Percentiles rank a stretch among this genome's conserved stretches.
Evolutionary conservation across 2,888 invertebrate species (phyloP).

Genomic region (Drosophila paramelanica): DNA sequence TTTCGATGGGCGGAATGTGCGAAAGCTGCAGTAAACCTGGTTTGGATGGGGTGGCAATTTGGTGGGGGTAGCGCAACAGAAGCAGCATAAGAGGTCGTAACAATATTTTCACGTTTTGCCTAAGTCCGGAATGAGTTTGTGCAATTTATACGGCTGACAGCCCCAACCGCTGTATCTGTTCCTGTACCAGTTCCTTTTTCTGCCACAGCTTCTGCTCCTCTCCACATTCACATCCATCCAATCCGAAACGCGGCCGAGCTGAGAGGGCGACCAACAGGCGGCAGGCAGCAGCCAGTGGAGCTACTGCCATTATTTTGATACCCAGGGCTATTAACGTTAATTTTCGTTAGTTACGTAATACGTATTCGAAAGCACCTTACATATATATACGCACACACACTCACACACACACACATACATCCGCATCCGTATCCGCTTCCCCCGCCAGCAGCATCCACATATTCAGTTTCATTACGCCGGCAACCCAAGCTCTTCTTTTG

Average conservation of each 20-base stretch:
- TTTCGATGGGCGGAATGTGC: constrained; percentile 56
- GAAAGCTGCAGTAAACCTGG: constrained; percentile 21
- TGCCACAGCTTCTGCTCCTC: constrained; percentile 17
- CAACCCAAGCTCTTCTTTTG: constrained; percentile 37
- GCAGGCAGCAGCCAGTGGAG: constrained; percentile 31
- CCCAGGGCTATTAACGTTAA: constrained; percentile 79
- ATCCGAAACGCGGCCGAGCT: constrained; percentile 37
- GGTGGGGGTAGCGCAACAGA: constrained; percentile 1
- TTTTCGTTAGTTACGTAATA: constrained; percentile 81
- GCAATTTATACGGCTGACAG: constrained; percentile 65
- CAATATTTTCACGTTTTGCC: constrained; percentile 82
- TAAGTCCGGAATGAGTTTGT: constrained; percentile 79
- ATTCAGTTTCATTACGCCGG: constrained; percentile 69
- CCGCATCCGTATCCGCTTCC: neutral
- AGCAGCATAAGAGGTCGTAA: constrained; percentile 70
- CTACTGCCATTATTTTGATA: constrained; percentile 75
- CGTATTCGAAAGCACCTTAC: constrained; percentile 78
- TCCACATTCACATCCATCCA: constrained; percentile 24
- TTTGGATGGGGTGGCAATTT: neutral
- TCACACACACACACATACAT: constrained; percentile 10
- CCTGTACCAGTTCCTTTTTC: constrained; percentile 15
- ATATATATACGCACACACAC: constrained; percentile 32
- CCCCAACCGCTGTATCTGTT: constrained; percentile 25
- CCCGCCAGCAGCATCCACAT: constrained; percentile 24
- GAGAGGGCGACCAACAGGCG: constrained; percentile 53